These are phyloP conservation scores for Grallaria varia DNA, from an alignment of 2,113 vertebrate species.

Conservation along the genomic window DNA sequence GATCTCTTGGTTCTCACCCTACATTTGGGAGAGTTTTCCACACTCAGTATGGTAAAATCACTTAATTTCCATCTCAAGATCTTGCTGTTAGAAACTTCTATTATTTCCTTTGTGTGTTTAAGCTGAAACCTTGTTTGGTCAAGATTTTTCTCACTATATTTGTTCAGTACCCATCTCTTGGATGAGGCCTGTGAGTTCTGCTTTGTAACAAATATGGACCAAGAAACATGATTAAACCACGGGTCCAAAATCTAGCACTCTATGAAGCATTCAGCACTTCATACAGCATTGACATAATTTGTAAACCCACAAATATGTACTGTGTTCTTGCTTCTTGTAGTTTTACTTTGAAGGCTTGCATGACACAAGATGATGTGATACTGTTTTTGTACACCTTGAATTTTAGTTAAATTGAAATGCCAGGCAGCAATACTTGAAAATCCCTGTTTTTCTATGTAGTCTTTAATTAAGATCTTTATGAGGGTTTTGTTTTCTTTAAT, in stretches of 20 bases:
- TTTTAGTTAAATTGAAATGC: background rate
- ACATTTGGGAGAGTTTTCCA: background rate
- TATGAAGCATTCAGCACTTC: background rate
- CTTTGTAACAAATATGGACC: background rate
- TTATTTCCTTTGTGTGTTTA: background rate
- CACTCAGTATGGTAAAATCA: background rate
- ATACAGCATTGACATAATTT: background rate
- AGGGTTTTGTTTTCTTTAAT: background rate
- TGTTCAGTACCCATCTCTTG: background rate
- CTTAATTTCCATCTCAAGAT: background rate
- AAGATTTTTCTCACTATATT: background rate
- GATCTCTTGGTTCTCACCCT: background rate
- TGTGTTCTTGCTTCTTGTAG: background rate
- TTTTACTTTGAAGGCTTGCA: background rate
- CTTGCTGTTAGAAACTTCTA: background rate
- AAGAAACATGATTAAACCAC: background rate
- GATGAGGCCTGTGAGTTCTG: background rate
- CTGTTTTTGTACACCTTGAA: background rate
- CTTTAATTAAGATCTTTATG: background rate
- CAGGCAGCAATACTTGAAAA: background rate
- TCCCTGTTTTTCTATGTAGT: rapidly evolving
- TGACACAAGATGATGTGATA: background rate
- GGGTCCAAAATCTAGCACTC: background rate
- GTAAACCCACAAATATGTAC: background rate
- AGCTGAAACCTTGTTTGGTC: background rate